A percentile compares a stretch with the other conserved stretches of the same genome.
Conservation (phyloP, 2,113 vertebrate species). For the Asarcornis scutulata region DNA sequence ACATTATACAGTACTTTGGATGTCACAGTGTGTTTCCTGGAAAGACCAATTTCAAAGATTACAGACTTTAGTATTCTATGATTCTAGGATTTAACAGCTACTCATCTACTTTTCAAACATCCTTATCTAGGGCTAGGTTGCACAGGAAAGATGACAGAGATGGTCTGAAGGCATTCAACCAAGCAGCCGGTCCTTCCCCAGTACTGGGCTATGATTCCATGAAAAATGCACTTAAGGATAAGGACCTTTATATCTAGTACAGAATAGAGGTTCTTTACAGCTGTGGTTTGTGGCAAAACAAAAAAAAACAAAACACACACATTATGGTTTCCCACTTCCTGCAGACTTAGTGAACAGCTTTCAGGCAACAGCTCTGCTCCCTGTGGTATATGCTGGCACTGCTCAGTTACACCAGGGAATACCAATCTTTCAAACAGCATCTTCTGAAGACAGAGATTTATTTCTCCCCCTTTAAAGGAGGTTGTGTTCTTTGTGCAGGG, state of each 20-base stretch:
- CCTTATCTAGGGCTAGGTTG: neutral
- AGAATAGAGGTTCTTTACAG: slow-evolving; percentile 5
- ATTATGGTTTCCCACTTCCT: slow-evolving; percentile 11
- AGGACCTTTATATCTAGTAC: neutral
- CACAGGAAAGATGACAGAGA: neutral
- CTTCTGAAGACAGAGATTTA: neutral
- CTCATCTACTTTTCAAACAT: neutral
- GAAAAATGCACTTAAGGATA: neutral
- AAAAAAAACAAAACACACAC: neutral
- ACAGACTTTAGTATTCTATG: neutral
- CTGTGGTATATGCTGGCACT: neutral
- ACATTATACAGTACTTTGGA: neutral
- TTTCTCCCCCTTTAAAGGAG: neutral
- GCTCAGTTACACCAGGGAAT: neutral
- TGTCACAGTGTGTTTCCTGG: neutral
- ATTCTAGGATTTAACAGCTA: neutral
- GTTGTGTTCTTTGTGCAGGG: neutral
- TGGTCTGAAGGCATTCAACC: neutral
- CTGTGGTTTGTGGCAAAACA: neutral
- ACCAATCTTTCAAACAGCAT: neutral
- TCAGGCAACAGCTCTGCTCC: neutral
- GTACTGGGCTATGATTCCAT: neutral
- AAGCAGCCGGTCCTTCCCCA: neutral
- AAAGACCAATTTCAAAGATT: neutral
- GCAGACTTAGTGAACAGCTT: neutral